Percentiles rank a stretch among this genome's conserved stretches.
phyloP scores from a whole-genome alignment of 2,888 invertebrate genomes.

The Sylvicola cinctus region DNA sequence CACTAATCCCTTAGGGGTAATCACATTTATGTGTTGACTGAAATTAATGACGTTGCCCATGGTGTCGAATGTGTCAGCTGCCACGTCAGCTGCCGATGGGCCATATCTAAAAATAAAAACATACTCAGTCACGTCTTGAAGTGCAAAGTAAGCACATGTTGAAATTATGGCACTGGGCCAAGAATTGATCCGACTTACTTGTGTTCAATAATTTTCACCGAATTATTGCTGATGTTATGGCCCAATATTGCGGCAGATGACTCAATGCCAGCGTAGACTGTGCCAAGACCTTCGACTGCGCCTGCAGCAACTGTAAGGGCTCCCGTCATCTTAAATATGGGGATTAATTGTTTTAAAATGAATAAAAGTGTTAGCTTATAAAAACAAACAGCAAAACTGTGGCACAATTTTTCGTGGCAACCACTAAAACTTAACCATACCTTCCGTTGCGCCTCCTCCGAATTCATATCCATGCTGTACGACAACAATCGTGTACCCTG shows the following conservation, averaged over 20 bases:
- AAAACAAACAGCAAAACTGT: no score
- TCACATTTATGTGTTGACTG: slow-evolving; percentile 38
- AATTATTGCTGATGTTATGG: slow-evolving; percentile 41
- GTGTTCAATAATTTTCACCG: slow-evolving; percentile 50
- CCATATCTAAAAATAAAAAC: slow-evolving; percentile 36
- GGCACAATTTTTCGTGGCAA: no score
- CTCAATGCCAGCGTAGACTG: slow-evolving; percentile 49
- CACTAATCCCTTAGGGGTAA: slow-evolving; percentile 44
- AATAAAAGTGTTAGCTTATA: no score
- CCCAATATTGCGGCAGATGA: slow-evolving; percentile 45
- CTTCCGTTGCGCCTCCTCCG: slow-evolving; percentile 31
- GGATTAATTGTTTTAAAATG: neutral
- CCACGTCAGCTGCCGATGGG: slow-evolving; percentile 37
- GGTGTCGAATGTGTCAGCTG: slow-evolving; percentile 42
- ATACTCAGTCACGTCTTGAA: no score
- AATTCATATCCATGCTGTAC: slow-evolving; percentile 31
- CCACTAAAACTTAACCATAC: slow-evolving; percentile 14
- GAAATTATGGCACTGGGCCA: slow-evolving; percentile 1
- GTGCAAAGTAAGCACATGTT: slow-evolving; percentile 1
- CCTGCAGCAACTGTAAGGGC: slow-evolving; percentile 45
- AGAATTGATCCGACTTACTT: slow-evolving; percentile 29
- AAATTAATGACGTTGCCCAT: slow-evolving; percentile 48
- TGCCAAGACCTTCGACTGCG: slow-evolving; percentile 47
- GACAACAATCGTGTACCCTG: slow-evolving; percentile 38
- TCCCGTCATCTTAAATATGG: slow-evolving; percentile 25